Evolutionary conservation across 2,888 invertebrate genomes (phyloP).

Genomic region (Euphydryas editha): DNA sequence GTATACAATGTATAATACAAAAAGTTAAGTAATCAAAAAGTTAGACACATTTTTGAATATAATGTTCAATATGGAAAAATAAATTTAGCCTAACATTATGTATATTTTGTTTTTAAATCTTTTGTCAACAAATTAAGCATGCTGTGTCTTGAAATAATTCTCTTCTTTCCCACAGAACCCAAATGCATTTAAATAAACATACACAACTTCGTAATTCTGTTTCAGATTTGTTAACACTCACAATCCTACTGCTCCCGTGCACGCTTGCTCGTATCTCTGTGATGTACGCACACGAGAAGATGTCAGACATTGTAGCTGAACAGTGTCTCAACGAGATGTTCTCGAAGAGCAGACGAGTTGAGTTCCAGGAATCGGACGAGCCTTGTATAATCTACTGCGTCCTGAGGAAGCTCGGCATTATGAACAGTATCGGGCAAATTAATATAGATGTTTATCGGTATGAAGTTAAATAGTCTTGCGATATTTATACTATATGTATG

Average conservation of each 20-base stretch:
- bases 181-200: neutral
- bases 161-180: too few species aligned
- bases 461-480: neutral
- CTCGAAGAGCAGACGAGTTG: slow-evolving; percentile 60
- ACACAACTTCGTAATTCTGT: slow-evolving; percentile 16
- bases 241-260: slow-evolving; percentile 46
- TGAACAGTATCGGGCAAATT: slow-evolving; percentile 63
- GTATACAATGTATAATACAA: too few species aligned
- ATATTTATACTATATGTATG: too few species aligned
- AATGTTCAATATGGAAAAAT: too few species aligned
- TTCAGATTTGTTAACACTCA: slow-evolving; percentile 37
- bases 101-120: too few species aligned
- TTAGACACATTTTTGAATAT: too few species aligned
- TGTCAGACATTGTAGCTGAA: slow-evolving; percentile 64
- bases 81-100: too few species aligned
- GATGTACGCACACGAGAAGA: slow-evolving; percentile 75
- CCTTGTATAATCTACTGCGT: slow-evolving; percentile 77
- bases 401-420: slow-evolving; percentile 72
- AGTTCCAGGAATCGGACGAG: slow-evolving; percentile 72
- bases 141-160: too few species aligned
- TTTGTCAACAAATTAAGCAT: too few species aligned
- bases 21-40: too few species aligned
- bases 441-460: slow-evolving; percentile 73
- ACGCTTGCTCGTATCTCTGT: slow-evolving; percentile 65
- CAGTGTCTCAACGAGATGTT: slow-evolving; percentile 74